These are phyloP conservation scores for Oceanodroma tethys DNA, from an alignment of 2,113 vertebrate genomes.

Conservation along the genomic window DNA sequence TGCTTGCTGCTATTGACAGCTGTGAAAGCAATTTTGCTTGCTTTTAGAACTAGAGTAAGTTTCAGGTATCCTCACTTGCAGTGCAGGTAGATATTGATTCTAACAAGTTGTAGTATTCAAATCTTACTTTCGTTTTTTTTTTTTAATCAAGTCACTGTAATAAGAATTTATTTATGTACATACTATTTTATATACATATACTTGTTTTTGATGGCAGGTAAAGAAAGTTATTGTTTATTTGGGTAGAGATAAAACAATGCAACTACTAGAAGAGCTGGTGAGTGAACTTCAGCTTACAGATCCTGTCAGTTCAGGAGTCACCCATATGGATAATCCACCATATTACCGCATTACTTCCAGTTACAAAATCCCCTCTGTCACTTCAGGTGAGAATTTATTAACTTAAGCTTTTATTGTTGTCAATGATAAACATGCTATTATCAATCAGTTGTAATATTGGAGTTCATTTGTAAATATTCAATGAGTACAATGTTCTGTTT, in stretches of 20 bases:
- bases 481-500: not conserved
- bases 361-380: conserved; percentile 96
- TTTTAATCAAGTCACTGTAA: not conserved
- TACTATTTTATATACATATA: not conserved
- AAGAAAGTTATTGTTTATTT: conserved; percentile 99
- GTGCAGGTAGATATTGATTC: not conserved
- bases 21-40: not conserved
- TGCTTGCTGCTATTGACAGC: not conserved
- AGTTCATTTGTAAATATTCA: not conserved
- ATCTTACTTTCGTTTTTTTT: not conserved
- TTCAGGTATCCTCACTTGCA: not conserved
- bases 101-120: not conserved
- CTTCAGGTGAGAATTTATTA: conserved; percentile 84
- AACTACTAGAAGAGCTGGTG: conserved; percentile 94
- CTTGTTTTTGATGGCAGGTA: conserved; percentile 76
- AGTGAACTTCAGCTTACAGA: conserved; percentile 93
- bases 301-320: conserved; percentile 91
- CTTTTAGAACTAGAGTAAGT: not conserved
- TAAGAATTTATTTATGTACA: not conserved
- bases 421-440: not conserved
- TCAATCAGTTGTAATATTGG: not conserved
- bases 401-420: not conserved
- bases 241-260: conserved; percentile 98
- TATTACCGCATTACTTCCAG: conserved; percentile 96
- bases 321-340: conserved; percentile 97